phyloP scores from a whole-genome alignment of 2,797 vertebrate genomes.

The Psittacula derbiana region DNA sequence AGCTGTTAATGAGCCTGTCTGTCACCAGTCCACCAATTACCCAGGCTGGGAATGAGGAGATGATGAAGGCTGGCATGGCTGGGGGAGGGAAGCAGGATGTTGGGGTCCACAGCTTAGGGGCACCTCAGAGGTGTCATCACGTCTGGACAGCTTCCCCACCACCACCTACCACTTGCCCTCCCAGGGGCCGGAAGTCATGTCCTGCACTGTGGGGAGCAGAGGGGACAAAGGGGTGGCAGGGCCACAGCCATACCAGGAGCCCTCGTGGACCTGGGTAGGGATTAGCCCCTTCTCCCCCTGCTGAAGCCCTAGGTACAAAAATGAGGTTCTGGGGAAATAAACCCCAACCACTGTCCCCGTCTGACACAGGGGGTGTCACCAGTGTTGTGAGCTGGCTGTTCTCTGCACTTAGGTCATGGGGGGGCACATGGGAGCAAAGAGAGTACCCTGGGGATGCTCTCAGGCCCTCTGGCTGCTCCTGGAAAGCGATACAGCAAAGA shows the following conservation, averaged over 20 bases:
- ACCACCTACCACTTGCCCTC: accelerated
- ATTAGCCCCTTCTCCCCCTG: neutral
- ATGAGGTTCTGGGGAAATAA: neutral
- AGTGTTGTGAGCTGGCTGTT: neutral
- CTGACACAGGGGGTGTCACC: neutral
- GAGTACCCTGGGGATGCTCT: neutral
- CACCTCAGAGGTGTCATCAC: neutral
- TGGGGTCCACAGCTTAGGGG: neutral
- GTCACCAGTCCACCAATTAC: constrained; percentile 72
- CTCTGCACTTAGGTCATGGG: neutral
- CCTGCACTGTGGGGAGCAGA: neutral
- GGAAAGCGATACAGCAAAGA: neutral
- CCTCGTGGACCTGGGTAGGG: neutral
- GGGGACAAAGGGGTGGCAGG: neutral
- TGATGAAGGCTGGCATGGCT: neutral
- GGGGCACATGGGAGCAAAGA: neutral
- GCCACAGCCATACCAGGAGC: neutral
- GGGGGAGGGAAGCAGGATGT: neutral
- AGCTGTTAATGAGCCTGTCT: constrained; percentile 77
- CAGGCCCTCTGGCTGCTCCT: neutral
- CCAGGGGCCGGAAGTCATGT: neutral
- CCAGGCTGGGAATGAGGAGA: constrained; percentile 40
- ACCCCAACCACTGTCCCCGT: too few relatives aligned
- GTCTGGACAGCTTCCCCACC: neutral
- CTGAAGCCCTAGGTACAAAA: neutral